phyloP scores from a whole-genome alignment of 1,140 invertebrate species.

The Trinorchestia longiramus region DNA sequence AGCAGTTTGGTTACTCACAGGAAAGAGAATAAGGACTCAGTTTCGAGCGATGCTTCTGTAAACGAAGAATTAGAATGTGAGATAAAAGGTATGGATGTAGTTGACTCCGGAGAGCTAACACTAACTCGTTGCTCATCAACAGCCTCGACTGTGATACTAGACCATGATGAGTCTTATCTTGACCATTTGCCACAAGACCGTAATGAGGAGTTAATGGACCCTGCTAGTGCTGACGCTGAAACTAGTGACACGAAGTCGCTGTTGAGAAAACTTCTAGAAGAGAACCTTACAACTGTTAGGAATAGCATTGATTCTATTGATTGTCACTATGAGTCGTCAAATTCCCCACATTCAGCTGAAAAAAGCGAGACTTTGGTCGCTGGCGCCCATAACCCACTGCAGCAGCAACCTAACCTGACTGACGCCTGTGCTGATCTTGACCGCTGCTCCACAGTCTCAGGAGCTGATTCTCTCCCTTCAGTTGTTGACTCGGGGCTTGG shows the following conservation, averaged over 20 bases:
- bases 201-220: background rate
- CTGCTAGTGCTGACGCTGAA: background rate
- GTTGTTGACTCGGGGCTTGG: constrained; percentile 17
- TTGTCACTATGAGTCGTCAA: no score
- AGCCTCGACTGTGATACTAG: background rate
- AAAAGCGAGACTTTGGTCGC: background rate
- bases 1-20: no score
- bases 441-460: background rate
- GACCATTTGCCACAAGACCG: background rate
- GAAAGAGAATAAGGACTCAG: no score
- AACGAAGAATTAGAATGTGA: no score
- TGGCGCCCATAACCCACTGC: no score
- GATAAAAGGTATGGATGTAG: no score
- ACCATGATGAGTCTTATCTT: background rate
- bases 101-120: no score
- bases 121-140: background rate
- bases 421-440: background rate
- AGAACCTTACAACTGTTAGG: no score
- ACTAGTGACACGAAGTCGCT: background rate
- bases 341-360: background rate
- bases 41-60: no score
- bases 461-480: background rate
- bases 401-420: background rate
- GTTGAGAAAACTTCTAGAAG: no score
- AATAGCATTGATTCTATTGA: no score